These are phyloP conservation scores for Phthorimaea operculella DNA, from an alignment of 1,140 invertebrate genomes.

Conservation along the genomic window DNA sequence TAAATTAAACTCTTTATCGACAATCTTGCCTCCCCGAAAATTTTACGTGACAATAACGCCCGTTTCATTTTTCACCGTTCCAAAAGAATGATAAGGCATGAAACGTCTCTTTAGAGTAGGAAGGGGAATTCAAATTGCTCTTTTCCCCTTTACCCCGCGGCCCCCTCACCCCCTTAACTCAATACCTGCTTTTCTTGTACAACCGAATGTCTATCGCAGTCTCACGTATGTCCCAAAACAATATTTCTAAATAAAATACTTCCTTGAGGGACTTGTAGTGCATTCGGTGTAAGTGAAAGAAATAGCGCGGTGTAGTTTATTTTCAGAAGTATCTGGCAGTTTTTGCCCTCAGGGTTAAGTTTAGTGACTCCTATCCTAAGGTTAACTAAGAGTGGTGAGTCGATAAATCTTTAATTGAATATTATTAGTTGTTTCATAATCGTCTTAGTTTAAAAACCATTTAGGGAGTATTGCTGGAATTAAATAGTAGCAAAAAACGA, in stretches of 20 bases:
- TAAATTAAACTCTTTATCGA: neutral
- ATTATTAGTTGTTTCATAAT: too few species aligned
- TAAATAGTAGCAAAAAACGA: too few species aligned
- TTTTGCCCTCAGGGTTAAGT: too few species aligned
- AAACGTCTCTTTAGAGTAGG: conserved; percentile 1
- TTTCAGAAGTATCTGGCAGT: too few species aligned
- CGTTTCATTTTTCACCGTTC: conserved; percentile 1
- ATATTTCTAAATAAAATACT: conserved; percentile 62
- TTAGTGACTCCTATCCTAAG: too few species aligned
- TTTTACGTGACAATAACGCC: conserved; percentile 3
- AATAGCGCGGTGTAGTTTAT: neutral
- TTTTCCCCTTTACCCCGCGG: conserved; percentile 4
- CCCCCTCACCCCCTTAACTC: conserved; percentile 21
- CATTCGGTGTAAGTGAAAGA: neutral
- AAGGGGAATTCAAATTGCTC: conserved; percentile 21
- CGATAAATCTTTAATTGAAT: too few species aligned
- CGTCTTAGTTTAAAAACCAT: too few species aligned
- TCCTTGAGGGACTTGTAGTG: conserved; percentile 24
- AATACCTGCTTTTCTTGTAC: conserved; percentile 25
- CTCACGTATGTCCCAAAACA: conserved; percentile 45
- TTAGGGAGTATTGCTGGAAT: too few species aligned
- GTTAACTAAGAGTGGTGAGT: too few species aligned
- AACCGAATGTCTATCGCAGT: conserved; percentile 28
- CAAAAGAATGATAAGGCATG: conserved; percentile 2
- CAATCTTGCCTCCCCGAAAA: neutral